A percentile compares a stretch with the other conserved stretches of the same genome.
Conservation (phyloP, 2,113 vertebrate species). For the Corythaeola cristata region DNA sequence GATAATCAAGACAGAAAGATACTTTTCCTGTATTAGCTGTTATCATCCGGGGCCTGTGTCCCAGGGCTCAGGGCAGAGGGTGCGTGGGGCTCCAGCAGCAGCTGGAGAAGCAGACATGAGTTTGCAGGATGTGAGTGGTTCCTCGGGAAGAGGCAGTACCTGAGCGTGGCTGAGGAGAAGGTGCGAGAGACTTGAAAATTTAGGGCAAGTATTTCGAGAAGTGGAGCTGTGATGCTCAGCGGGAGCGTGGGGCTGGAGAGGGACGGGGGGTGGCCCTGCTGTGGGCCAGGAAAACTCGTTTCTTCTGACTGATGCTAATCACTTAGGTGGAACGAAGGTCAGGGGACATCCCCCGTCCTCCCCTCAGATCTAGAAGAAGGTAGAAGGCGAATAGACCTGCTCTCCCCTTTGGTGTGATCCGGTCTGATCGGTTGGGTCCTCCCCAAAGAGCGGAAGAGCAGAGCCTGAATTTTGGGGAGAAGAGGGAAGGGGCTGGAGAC, state of each 20-base stretch:
- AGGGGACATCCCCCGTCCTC: not conserved
- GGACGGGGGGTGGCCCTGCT: not conserved
- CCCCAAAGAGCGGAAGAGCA: not conserved
- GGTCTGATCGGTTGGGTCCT: not conserved
- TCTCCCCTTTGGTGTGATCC: not conserved
- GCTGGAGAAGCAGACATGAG: not conserved
- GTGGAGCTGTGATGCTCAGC: not conserved
- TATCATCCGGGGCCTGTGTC: not conserved
- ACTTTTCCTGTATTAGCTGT: not conserved
- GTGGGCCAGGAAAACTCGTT: not conserved
- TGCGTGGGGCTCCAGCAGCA: rapidly evolving
- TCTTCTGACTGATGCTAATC: not conserved
- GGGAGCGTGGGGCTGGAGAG: not conserved
- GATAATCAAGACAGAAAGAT: not conserved
- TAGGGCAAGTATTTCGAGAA: not conserved
- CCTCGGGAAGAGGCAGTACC: not conserved
- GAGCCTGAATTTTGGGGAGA: not conserved
- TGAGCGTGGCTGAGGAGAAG: not conserved
- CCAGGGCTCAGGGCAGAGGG: no score
- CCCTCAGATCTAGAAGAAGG: not conserved
- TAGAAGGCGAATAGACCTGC: not conserved
- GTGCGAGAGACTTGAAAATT: not conserved
- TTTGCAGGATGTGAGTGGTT: rapidly evolving
- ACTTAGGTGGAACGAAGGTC: not conserved
- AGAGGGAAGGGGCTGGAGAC: not conserved